A percentile compares a stretch with the other conserved stretches of the same genome.
Evolutionary conservation across 1,140 invertebrate species (phyloP).

Genomic region (Halesus radiatus): DNA sequence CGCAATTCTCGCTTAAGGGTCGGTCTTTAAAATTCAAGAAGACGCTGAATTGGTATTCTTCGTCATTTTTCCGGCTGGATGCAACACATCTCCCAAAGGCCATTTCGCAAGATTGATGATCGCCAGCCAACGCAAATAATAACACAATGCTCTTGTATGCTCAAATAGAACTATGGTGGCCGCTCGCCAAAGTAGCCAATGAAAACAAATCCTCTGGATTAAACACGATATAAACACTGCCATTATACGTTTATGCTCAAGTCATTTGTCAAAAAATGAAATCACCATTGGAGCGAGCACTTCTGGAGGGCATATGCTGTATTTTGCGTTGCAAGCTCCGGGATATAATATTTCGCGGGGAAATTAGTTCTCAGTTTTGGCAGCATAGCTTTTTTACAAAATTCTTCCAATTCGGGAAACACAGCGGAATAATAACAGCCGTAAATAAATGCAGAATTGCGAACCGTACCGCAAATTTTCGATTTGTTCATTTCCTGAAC

Average conservation of each 20-base stretch:
- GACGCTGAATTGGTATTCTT: no score
- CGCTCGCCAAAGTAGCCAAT: conserved; percentile 41
- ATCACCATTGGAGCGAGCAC: not conserved
- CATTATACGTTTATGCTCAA: conserved; percentile 2
- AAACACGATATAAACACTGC: conserved; percentile 32
- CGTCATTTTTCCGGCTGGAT: no score
- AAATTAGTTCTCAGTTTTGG: conserved; percentile 19
- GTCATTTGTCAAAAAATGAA: conserved; percentile 38
- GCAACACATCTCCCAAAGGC: no score
- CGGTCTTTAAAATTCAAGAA: no score
- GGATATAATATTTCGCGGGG: not conserved
- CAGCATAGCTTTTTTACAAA: conserved; percentile 1
- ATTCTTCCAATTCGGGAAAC: not conserved
- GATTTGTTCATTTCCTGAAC: not conserved
- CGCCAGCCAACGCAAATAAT: not conserved
- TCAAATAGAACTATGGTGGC: conserved; percentile 7
- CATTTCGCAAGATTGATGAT: not conserved
- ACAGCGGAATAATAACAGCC: conserved; percentile 6
- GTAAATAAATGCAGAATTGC: conserved; percentile 5
- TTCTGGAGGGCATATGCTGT: conserved; percentile 4
- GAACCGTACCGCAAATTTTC: not conserved
- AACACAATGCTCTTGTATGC: not conserved
- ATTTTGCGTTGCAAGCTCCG: not conserved
- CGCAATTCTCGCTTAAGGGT: no score
- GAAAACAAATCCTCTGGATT: conserved; percentile 45